Conservation (phyloP, 1,140 invertebrate species). For the Melanaphis sacchari region DNA sequence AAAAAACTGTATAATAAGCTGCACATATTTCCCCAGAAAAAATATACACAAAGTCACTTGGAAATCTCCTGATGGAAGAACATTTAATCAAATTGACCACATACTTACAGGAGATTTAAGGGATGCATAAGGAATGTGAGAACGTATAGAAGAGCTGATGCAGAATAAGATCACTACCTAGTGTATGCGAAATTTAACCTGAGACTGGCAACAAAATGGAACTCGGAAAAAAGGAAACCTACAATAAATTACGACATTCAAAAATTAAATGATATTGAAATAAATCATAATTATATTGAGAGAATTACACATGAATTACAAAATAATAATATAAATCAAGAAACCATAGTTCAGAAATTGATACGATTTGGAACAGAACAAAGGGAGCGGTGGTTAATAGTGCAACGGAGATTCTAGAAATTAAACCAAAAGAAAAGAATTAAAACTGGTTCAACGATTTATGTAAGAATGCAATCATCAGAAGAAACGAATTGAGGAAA, state of each 20-base stretch:
- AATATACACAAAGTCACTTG: too few relatives aligned
- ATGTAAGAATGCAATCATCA: background rate
- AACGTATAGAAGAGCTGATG: too few relatives aligned
- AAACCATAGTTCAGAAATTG: background rate
- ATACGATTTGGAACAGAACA: background rate
- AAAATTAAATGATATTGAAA: background rate
- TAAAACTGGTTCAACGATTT: background rate
- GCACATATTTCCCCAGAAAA: too few relatives aligned
- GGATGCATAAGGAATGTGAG: slow-evolving; percentile 25
- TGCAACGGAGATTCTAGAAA: slow-evolving; percentile 8
- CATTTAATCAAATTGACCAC: background rate
- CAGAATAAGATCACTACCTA: background rate
- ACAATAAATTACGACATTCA: background rate
- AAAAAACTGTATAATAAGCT: too few relatives aligned
- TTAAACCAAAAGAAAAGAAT: background rate
- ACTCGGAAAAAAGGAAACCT: background rate
- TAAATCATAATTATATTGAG: background rate
- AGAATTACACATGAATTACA: background rate
- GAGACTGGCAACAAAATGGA: background rate
- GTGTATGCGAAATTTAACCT: background rate
- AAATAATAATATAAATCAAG: background rate
- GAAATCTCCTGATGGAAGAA: too few relatives aligned
- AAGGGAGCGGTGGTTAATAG: background rate
- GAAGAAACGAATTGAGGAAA: background rate
- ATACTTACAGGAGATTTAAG: too few relatives aligned